phyloP scores from a whole-genome alignment of 2,113 vertebrate genomes.

The Channa maculata region DNA sequence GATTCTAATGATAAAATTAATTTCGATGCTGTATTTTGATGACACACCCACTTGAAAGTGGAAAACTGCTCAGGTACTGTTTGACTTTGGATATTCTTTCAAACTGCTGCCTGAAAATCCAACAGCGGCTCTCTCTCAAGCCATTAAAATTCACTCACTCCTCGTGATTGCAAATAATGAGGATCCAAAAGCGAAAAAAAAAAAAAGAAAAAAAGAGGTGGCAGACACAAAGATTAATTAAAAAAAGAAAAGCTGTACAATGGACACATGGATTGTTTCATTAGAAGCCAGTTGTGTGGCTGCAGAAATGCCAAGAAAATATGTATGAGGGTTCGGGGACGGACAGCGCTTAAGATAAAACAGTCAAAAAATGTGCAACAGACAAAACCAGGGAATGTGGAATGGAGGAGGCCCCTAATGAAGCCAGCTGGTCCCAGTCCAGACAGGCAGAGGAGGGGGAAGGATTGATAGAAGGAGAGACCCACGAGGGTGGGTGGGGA shows the following conservation, averaged over 20 bases:
- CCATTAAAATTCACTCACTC: conserved; percentile 74
- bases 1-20: conserved; percentile 2
- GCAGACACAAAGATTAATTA: conserved; percentile 85
- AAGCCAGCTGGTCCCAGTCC: conserved; percentile 88
- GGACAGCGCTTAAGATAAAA: conserved; percentile 87
- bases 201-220: conserved; percentile 78
- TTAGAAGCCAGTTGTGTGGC: conserved; percentile 84
- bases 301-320: conserved; percentile 84
- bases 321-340: conserved; percentile 82
- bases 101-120: conserved; percentile 60
- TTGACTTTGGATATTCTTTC: conserved; percentile 70
- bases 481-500: conserved; percentile 69
- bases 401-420: conserved; percentile 84
- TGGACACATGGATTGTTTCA: conserved; percentile 84
- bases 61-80: conserved; percentile 41
- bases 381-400: conserved; percentile 86
- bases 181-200: conserved; percentile 70
- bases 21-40: conserved; percentile 6
- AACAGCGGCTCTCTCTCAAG: conserved; percentile 66
- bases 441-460: conserved; percentile 83
- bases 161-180: conserved; percentile 77
- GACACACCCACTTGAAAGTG: conserved; percentile 18
- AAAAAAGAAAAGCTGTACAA: conserved; percentile 82
- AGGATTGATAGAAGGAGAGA: conserved; percentile 81
- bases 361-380: conserved; percentile 86